Base-by-base conservation (phyloP, 2,888 invertebrate species). In the Chrysotoxum bicinctum region DNA sequence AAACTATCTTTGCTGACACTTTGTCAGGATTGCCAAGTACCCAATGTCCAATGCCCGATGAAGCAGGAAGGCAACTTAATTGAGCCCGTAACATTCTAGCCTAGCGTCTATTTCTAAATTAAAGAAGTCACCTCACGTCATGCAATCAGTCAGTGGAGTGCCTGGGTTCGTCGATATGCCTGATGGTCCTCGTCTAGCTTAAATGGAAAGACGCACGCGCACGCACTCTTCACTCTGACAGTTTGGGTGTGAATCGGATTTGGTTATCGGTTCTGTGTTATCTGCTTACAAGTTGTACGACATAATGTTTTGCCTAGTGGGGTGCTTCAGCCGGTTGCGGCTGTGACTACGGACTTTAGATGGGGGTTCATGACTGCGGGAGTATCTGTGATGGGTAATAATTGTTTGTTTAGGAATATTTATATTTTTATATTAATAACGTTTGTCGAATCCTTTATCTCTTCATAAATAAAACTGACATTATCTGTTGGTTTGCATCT, bases 121-220 rank as follows among this genome's bases (percentile, higher is more conserved):
- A 80, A 76, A 85, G 85, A 81, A 85, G 85, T 85, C 85, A 72
- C 54, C 85, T 81, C 85, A 85, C 85, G 85, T 81, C 85, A 85
- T 76, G 66, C 76, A 58, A 75, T 79, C 84, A 75, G 66, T 79
- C 84, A 76, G 52, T 21, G 58, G 37, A 56, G 54, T 70, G 30
- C 21, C 23, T 70, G 70, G 40, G 32, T 21, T 58, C 1, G 21
- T 35, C 32, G 30, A 56, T 45, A 43, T 23, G 54, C 37, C 52
- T 60, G 35, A 58, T 35, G 21, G 35, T 35, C 21, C 32, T 58
- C 58, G 35, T 58, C 58, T 58, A 35, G 56, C 14, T 8, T 37
- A 43, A 30, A 35, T 16, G 68, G 21, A 37, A 26, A 54, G 26
- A 32, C 56, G 62, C 52, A 69, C 56, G 32, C 70, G 43, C 69